Evolutionary conservation across 53 echinoderm and acorn worm genomes (phyloP).

Genomic region (Henricia sp.): DNA sequence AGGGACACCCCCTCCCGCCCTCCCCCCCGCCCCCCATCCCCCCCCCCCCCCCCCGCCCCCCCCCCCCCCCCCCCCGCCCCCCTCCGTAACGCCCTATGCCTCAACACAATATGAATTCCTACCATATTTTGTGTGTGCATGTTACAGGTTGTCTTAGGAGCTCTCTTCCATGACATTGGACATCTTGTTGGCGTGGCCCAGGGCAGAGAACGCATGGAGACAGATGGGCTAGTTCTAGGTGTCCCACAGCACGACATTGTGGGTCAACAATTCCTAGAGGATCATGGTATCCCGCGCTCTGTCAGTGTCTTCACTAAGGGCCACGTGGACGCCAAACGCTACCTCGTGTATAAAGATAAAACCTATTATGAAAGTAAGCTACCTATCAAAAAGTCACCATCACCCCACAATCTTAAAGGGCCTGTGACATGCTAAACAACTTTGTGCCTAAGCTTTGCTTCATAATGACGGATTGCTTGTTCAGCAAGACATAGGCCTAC

Average conservation of each 20-base stretch:
- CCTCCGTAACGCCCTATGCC: background rate
- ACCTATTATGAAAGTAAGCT: constrained; percentile 74
- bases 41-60: background rate
- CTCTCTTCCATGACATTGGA: constrained; percentile 89
- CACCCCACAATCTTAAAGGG: no score
- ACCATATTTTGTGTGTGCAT: background rate
- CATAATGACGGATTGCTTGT: no score
- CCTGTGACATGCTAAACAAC: no score
- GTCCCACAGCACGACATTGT: constrained; percentile 67
- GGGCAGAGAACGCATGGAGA: constrained; percentile 64
- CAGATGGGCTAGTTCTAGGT: constrained; percentile 62
- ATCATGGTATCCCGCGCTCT: constrained; percentile 68
- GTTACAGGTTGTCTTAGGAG: constrained; percentile 72
- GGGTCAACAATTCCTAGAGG: constrained; percentile 67
- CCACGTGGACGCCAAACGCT: constrained; percentile 86
- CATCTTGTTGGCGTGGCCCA: constrained; percentile 73
- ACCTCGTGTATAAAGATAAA: constrained; percentile 78
- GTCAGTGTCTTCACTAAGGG: constrained; percentile 70
- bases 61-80: background rate
- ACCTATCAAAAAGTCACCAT: no score
- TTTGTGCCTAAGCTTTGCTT: no score
- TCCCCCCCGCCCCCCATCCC: no score
- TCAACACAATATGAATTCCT: background rate
- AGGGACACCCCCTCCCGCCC: no score
- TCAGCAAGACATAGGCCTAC: no score